A percentile compares a stretch with the other conserved stretches of the same genome.
phyloP scores from a whole-genome alignment of 2,113 vertebrate species.

The Mellivora capensis region DNA sequence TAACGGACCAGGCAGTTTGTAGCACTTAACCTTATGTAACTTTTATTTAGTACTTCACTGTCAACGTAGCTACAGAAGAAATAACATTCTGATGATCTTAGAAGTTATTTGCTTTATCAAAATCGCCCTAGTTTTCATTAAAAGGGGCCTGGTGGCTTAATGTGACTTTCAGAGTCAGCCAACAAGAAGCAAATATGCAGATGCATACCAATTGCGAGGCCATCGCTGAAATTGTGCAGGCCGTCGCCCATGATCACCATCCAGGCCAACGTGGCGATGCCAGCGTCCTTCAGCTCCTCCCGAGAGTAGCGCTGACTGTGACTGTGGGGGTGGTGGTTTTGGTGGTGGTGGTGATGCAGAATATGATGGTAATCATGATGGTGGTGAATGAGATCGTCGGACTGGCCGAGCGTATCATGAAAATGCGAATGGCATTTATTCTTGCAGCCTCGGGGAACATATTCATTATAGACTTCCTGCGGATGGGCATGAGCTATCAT shows the following conservation, averaged over 20 bases:
- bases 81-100: not conserved
- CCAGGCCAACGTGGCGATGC: conserved; percentile 95
- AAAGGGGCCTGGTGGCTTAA: not conserved
- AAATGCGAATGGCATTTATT: conserved; percentile 99
- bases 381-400: conserved; percentile 94
- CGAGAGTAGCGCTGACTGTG: conserved; percentile 94
- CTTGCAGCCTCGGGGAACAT: conserved; percentile 92
- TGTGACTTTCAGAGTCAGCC: not conserved
- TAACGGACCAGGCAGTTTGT: not conserved
- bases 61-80: not conserved
- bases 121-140: not conserved
- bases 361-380: conserved; percentile 99
- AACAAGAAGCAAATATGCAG: not conserved
- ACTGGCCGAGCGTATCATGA: conserved; percentile 95
- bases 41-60: not conserved
- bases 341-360: conserved; percentile 97
- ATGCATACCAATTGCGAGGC: conserved; percentile 91
- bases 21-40: not conserved
- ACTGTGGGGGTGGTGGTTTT: conserved; percentile 98
- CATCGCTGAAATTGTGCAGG: conserved; percentile 97
- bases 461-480: conserved; percentile 84
- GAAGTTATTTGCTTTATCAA: not conserved
- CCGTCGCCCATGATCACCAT: conserved; percentile 99
- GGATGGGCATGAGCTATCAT: conserved; percentile 90
- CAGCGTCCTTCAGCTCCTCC: conserved; percentile 93